Evolutionary conservation across 2,797 vertebrate genomes (phyloP), one percentile per base, ranked within the genome.

Genomic region (Falco cherrug): DNA sequence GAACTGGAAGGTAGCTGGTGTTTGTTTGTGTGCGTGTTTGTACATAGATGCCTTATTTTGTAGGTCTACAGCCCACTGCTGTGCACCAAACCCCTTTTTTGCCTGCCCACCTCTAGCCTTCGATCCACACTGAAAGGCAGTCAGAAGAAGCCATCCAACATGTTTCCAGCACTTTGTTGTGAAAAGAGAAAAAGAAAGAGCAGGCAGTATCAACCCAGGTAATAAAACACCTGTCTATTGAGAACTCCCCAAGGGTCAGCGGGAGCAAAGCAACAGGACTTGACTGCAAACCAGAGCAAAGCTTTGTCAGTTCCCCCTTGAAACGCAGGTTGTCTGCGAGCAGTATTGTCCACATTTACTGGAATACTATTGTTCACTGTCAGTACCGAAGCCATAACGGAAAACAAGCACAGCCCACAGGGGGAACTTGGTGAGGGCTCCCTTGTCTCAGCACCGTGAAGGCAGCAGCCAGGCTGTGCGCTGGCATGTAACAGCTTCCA

Each of bases 301-400:
- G 56, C 41, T 85, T 48, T 39, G 9, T 4, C 11, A 29, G 33
- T 47, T 37, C 22, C 25, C 33, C 12, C 9, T 11, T 39, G 45
- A 65, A 59, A 22, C 0, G 0, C 1, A 28, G 26, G 39, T 13
- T 41, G 16, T 22, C 33, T 56, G 53, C 22, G 20, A 33, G 26
- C 3, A 1, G 17, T 10, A 70, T 48, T 5, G 0, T 37, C 45
- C 61, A 21, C 0, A 0, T 50, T 68, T 39, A 22, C 25, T 35
- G 22, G 29, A 63, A 47, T 11, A 19, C 24, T 6, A 2, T 20
- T 21, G 81, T 8, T 71, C 51, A 6, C 20, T 43, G 45, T 47
- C n/a, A 14, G 4, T 16, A 20, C 10, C 65, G 29, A 61, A 81
- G 31, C n/a, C 37, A 15, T 45, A 63, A 33, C 7, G 51, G 60